phyloP scores from a whole-genome alignment of 2,797 vertebrate genomes.

The Pampus argenteus region DNA sequence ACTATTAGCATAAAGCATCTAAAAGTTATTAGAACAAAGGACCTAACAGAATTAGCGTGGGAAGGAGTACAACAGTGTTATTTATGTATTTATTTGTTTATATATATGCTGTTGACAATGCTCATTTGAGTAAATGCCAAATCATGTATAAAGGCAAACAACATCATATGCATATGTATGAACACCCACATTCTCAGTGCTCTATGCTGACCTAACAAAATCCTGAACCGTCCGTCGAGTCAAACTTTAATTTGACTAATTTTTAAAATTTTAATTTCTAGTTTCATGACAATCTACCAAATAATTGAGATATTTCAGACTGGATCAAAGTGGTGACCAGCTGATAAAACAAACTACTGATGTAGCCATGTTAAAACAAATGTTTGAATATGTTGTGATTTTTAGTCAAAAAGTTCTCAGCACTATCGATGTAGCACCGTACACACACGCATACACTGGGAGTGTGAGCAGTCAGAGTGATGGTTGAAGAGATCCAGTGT shows the following conservation, averaged over 20 bases:
- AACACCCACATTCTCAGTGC: slow-evolving; percentile 23
- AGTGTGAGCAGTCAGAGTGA: slow-evolving; percentile 47
- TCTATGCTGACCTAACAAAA: slow-evolving; percentile 2
- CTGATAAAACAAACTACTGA: background rate
- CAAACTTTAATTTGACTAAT: too few species aligned
- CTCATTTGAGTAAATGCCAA: slow-evolving; percentile 24
- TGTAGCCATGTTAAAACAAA: slow-evolving; percentile 11
- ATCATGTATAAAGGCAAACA: slow-evolving; percentile 12
- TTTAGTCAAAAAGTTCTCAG: slow-evolving; percentile 34
- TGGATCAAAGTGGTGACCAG: background rate
- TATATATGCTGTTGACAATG: slow-evolving; percentile 31
- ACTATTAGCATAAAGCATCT: slow-evolving; percentile 37
- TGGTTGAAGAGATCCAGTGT: slow-evolving; percentile 46
- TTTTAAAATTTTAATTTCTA: too few species aligned
- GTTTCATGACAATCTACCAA: too few species aligned
- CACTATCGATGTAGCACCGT: slow-evolving; percentile 25
- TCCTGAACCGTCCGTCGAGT: background rate
- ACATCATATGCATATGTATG: background rate
- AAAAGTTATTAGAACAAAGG: slow-evolving; percentile 31
- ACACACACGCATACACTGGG: slow-evolving; percentile 17
- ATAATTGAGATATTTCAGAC: too few species aligned
- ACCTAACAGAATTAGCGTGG: slow-evolving; percentile 36
- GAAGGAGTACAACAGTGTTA: slow-evolving; percentile 15
- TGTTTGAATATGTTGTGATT: slow-evolving; percentile 24
- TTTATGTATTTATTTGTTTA: slow-evolving; percentile 46